A percentile compares a stretch with the other conserved stretches of the same genome.
These are phyloP conservation scores for Laticauda laticaudata DNA, from an alignment of 2,113 vertebrate genomes.

Conservation along the genomic window DNA sequence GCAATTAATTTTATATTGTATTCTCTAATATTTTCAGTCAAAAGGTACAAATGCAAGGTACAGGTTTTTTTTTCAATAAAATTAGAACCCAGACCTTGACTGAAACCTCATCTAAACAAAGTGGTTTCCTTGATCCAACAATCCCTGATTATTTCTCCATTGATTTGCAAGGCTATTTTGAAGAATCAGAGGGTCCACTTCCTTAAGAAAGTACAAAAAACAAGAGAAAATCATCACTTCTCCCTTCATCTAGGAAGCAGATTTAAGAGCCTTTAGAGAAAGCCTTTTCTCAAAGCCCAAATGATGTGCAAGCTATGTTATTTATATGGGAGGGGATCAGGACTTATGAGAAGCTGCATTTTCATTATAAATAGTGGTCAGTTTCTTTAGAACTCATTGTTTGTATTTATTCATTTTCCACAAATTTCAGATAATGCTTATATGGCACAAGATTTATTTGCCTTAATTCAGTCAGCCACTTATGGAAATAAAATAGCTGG, in stretches of 20 bases:
- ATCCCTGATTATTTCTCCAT: not conserved
- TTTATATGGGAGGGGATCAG: not conserved
- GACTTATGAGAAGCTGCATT: not conserved
- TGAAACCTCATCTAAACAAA: not conserved
- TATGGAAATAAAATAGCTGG: constrained; percentile 8
- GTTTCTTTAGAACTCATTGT: not conserved
- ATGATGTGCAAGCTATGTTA: not conserved
- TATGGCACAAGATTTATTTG: not conserved
- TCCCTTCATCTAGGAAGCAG: not conserved
- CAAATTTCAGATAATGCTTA: not conserved
- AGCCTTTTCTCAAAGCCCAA: not conserved
- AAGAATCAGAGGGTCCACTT: not conserved
- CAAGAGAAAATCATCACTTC: not conserved
- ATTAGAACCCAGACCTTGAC: not conserved
- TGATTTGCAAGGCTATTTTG: not conserved
- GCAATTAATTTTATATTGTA: not conserved
- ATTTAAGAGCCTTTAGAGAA: not conserved
- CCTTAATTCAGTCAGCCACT: not conserved
- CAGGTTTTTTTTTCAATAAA: not conserved
- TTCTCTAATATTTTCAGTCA: not conserved
- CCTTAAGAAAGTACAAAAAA: not conserved
- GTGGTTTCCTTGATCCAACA: not conserved
- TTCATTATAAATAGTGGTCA: not conserved
- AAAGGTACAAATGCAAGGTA: not conserved
- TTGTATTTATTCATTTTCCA: constrained; percentile 1